Conservation (phyloP, 1,140 invertebrate genomes). For the Drosophila mayri region DNA sequence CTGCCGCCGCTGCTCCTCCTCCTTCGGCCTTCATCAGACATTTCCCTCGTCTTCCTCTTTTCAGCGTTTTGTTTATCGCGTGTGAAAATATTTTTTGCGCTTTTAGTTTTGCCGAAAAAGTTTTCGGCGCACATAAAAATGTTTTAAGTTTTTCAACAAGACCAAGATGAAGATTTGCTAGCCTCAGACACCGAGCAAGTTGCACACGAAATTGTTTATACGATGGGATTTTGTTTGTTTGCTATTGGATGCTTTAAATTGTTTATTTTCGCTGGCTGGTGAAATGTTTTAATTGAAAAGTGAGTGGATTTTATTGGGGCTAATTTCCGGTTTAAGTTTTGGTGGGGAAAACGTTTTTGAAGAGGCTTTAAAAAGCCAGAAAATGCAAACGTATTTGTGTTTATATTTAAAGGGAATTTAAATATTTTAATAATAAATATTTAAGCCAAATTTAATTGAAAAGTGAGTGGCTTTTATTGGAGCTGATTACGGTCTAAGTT, state of each 20-base stretch:
- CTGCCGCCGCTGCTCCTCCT: neutral
- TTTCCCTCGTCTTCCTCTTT: constrained; percentile 10
- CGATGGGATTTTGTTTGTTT: neutral
- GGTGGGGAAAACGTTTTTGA: neutral
- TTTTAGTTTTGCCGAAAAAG: constrained; percentile 67
- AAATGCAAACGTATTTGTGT: neutral
- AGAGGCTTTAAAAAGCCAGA: neutral
- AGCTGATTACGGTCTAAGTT: neutral
- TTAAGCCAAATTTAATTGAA: too few relatives aligned
- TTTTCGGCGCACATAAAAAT: constrained; percentile 71
- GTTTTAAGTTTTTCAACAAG: constrained; percentile 57
- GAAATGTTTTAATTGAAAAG: constrained; percentile 38
- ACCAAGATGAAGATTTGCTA: constrained; percentile 16
- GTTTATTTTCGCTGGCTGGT: neutral
- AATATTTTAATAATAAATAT: neutral
- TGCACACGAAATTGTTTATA: constrained; percentile 46
- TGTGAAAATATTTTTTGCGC: constrained; percentile 70
- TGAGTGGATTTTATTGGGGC: neutral
- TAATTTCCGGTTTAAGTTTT: neutral
- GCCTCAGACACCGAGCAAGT: constrained; percentile 7
- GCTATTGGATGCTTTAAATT: constrained; percentile 10
- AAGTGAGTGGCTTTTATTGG: constrained; percentile 6
- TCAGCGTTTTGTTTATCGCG: constrained; percentile 69
- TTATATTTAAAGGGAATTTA: neutral
- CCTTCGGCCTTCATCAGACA: neutral